phyloP scores from a whole-genome alignment of 2,113 vertebrate species.

The Pholis gunnellus region DNA sequence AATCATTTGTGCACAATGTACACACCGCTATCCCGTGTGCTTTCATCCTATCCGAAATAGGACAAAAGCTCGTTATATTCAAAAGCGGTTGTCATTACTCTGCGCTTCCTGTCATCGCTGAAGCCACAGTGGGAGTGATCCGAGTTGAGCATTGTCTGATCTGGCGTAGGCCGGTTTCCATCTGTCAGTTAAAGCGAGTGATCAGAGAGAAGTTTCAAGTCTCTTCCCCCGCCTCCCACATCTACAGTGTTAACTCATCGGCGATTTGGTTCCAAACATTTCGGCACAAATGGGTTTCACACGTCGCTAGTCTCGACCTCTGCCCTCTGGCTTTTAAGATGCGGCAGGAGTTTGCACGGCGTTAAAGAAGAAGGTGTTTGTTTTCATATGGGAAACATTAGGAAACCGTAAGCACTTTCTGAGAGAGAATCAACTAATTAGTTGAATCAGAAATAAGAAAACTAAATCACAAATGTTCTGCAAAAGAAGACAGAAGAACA shows the following conservation, averaged over 20 bases:
- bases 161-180: conserved; percentile 70
- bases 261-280: conserved; percentile 57
- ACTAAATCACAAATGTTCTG: not conserved
- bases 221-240: conserved; percentile 36
- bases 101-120: conserved; percentile 61
- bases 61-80: conserved; percentile 66
- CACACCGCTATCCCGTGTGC: not conserved
- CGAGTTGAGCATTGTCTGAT: conserved; percentile 70
- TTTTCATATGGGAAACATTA: conserved; percentile 28
- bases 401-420: conserved; percentile 8
- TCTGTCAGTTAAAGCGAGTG: conserved; percentile 70
- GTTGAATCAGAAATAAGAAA: conserved; percentile 6
- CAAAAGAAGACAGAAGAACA: not conserved
- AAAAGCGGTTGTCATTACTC: conserved; percentile 57
- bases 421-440: not conserved
- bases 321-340: conserved; percentile 50
- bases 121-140: conserved; percentile 70
- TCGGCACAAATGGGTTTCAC: conserved; percentile 55
- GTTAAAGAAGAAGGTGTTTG: conserved; percentile 32
- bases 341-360: conserved; percentile 6
- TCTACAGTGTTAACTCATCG: conserved; percentile 42
- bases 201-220: conserved; percentile 60
- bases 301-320: not conserved
- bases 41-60: conserved; percentile 65
- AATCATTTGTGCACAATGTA: conserved; percentile 37